Conservation (phyloP, 2,113 vertebrate species). For the Onychorhynchus coronatus region DNA sequence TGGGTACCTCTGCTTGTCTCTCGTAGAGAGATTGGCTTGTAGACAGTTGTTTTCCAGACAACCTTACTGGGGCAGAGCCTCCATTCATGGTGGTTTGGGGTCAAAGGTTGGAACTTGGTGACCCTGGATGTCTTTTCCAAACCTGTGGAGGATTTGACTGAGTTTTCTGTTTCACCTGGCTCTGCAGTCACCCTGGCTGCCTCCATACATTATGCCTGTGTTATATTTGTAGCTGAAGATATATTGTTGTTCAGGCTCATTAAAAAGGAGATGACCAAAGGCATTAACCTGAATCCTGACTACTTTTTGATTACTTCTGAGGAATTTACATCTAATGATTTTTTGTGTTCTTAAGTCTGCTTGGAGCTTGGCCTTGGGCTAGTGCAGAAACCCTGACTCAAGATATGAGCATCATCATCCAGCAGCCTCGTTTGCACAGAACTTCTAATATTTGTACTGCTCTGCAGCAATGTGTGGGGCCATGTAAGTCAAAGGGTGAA, state of each 20-base stretch:
- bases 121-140: not conserved
- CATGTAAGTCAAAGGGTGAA: not conserved
- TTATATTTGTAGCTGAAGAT: not conserved
- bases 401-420: not conserved
- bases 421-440: not conserved
- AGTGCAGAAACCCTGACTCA: not conserved
- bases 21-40: accelerated
- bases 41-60: not conserved
- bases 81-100: not conserved
- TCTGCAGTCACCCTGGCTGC: not conserved
- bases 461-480: not conserved
- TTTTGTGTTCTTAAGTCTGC: not conserved
- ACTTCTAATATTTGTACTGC: not conserved
- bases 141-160: not conserved
- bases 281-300: not conserved
- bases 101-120: not conserved
- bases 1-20: not conserved
- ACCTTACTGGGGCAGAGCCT: not conserved
- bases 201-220: not conserved
- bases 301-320: not conserved
- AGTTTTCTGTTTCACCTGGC: not conserved
- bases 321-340: not conserved
- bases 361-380: not conserved
- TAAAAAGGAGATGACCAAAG: not conserved
- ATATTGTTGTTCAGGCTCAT: not conserved